Evolutionary conservation across 2,888 invertebrate species (phyloP), one percentile per base, ranked within the genome.

Genomic region (Agapostemon virescens): DNA sequence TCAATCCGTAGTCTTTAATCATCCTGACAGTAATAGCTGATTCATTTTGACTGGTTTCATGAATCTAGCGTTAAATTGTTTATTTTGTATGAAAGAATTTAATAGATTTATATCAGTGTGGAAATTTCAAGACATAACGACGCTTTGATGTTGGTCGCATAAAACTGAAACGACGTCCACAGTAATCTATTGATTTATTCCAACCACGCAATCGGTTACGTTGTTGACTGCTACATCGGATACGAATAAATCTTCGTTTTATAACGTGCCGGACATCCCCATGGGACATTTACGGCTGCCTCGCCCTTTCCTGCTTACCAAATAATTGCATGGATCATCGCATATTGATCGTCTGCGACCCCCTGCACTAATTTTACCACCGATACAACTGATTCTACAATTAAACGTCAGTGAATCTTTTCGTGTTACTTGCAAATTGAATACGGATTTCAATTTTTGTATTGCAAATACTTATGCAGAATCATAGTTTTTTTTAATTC

Each of bases 241-340:
- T 84, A 73, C 84, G 73, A 77, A 85, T 86, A 86, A 88, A 88
- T 89, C 86, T 85, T 85, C 76, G 76, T 85, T 87, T 83, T 84
- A 83, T 73, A 73, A 81, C 77, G 61, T 69, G 66, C 58, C 81
- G 80, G 74, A 82, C 55, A 67, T 74, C 63, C 82, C 81, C 61
- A 20, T 33, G 84, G 83, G 83, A 84, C 83, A 84, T 85, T 85
- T 82, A 80, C 79, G 76, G 84, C 79, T 73, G 68, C 79, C 67
- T 72, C 69, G 52, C 74, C 73, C 67, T 70, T 45, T 61, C 63
- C 76, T 73, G n/a, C 76, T 79, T 79, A 45, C 72, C 69, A 55
- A 72, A 75, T 72, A 81, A 81, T 75, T 75, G 78, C 42, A 15
- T 52, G 71, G 79, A 81, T 75, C 72, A 79, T 73, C 71, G 72